Conservation (phyloP, 2,888 invertebrate species). For the Pseudolycoriella hygida region DNA sequence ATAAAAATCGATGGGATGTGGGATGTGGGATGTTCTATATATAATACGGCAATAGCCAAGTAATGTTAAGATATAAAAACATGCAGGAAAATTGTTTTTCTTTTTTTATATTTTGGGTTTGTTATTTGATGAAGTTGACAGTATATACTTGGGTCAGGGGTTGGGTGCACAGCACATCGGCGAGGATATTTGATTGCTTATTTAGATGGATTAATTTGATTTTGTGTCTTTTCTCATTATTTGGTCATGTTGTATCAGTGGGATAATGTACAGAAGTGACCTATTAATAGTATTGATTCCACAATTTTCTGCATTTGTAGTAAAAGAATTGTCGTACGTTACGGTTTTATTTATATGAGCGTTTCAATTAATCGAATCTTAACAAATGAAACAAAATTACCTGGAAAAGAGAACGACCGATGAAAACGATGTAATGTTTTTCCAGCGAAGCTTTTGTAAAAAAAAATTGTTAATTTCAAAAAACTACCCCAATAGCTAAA, state of each 20-base stretch:
- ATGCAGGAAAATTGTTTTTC: constrained; percentile 2
- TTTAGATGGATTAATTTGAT: constrained; percentile 4
- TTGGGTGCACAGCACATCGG: too few species aligned
- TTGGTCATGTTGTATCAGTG: neutral
- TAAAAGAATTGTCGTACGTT: too few species aligned
- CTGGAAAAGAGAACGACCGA: too few species aligned
- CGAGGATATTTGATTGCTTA: constrained; percentile 3
- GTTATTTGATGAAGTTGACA: neutral
- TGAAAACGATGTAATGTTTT: too few species aligned
- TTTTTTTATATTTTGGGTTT: neutral
- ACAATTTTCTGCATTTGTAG: too few species aligned
- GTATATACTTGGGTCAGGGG: neutral
- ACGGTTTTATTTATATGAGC: too few species aligned
- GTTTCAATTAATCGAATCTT: too few species aligned
- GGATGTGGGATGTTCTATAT: neutral
- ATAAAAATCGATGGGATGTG: constrained; percentile 4
- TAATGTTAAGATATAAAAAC: too few species aligned
- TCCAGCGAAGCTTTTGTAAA: too few species aligned
- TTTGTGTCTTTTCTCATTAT: constrained; percentile 1
- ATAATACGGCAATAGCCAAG: neutral
- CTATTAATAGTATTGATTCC: neutral
- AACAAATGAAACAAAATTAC: too few species aligned
- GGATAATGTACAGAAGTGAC: neutral
- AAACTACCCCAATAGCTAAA: too few species aligned
- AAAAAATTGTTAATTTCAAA: too few species aligned